Percentiles rank a stretch among this genome's conserved stretches.
Evolutionary conservation across 1,140 invertebrate genomes (phyloP).

Genomic region (Drosophila willistoni): DNA sequence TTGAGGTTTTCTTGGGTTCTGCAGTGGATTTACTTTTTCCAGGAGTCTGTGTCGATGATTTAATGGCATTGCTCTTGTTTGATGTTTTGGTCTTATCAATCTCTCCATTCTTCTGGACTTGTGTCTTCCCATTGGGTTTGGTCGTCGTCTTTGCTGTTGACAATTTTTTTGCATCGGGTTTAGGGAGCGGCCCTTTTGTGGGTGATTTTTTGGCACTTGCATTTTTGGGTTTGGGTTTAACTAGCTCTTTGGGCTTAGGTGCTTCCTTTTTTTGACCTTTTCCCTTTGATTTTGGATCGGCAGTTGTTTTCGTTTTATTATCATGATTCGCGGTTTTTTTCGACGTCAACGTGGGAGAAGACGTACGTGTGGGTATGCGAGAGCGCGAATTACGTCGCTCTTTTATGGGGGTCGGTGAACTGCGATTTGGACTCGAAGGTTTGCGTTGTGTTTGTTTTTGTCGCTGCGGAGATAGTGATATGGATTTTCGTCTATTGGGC

Average conservation of each 20-base stretch:
- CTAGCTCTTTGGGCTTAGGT: conserved; percentile 23
- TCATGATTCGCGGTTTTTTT: conserved; percentile 35
- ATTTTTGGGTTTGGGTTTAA: conserved; percentile 47
- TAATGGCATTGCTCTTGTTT: conserved; percentile 44
- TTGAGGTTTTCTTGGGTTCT: conserved; percentile 30
- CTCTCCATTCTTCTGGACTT: conserved; percentile 18
- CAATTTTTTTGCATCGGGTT: conserved; percentile 19
- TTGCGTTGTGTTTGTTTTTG: conserved; percentile 38
- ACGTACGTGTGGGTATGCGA: conserved; percentile 62
- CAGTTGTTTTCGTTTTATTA: conserved; percentile 43
- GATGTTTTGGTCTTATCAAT: conserved; percentile 25
- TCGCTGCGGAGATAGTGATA: conserved; percentile 61
- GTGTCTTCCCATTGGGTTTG: conserved; percentile 16
- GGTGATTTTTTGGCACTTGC: conserved; percentile 80
- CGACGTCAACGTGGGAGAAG: not conserved
- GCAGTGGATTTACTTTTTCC: conserved; percentile 24
- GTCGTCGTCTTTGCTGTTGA: conserved; percentile 7
- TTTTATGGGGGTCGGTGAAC: not conserved
- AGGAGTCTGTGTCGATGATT: conserved; percentile 14
- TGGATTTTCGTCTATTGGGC: conserved; percentile 62
- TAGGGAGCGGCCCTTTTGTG: conserved; percentile 35
- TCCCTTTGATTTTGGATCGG: conserved; percentile 27
- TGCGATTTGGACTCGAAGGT: conserved; percentile 60
- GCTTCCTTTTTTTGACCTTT: not conserved
- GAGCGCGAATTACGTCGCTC: conserved; percentile 60